A percentile compares a stretch with the other conserved stretches of the same genome.
Evolutionary conservation across 2,888 invertebrate species (phyloP).

Genomic region (Arctia plantaginis): DNA sequence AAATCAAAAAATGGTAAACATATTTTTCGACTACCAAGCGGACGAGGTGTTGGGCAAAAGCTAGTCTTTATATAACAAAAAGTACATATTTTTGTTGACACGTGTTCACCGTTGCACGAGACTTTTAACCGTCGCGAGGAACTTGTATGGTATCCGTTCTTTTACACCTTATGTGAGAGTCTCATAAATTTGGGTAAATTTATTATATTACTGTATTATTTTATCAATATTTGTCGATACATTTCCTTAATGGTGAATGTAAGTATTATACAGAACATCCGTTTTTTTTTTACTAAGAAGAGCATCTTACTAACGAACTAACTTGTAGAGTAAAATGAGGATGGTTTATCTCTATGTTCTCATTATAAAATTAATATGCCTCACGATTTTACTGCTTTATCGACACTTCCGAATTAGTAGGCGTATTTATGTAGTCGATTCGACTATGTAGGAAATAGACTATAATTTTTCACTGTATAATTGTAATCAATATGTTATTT

Average conservation of each 20-base stretch:
- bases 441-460: slow-evolving; percentile 46
- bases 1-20: not conserved
- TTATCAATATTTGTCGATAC: slow-evolving; percentile 4
- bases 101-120: not conserved
- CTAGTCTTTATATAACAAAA: too few species aligned
- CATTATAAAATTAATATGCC: slow-evolving; percentile 41
- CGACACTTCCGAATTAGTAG: slow-evolving; percentile 24
- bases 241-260: not conserved
- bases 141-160: slow-evolving; percentile 1
- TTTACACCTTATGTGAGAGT: not conserved
- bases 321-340: slow-evolving; percentile 39
- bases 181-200: slow-evolving; percentile 4
- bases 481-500: slow-evolving; percentile 39
- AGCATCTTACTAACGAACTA: slow-evolving; percentile 21
- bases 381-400: slow-evolving; percentile 36
- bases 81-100: not conserved
- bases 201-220: slow-evolving; percentile 1
- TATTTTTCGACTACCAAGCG: too few species aligned
- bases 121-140: not conserved
- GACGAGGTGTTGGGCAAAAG: too few species aligned
- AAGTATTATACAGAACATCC: slow-evolving; percentile 30
- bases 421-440: slow-evolving; percentile 17
- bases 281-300: slow-evolving; percentile 22
- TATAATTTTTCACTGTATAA: slow-evolving; percentile 44
- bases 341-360: slow-evolving; percentile 37